These are phyloP conservation scores for Julus scanicus DNA, from an alignment of 2,888 invertebrate genomes.

Conservation along the genomic window DNA sequence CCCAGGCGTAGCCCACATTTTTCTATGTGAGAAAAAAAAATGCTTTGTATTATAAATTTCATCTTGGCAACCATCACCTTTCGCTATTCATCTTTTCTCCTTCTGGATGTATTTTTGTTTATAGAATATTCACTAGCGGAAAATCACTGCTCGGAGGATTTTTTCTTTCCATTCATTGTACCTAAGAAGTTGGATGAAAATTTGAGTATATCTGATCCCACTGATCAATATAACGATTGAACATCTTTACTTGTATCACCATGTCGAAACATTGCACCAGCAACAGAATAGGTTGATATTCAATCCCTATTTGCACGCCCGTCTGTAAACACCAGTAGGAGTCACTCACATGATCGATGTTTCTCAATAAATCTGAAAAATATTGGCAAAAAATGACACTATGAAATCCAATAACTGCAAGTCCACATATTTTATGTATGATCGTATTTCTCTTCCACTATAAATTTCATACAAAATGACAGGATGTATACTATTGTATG, in stretches of 20 bases:
- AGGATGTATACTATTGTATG: not conserved
- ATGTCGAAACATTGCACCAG: not conserved
- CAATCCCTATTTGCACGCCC: not conserved
- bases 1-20: not conserved
- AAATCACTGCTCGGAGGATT: not conserved
- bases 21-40: not conserved
- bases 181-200: conserved; percentile 5
- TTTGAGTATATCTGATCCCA: not conserved
- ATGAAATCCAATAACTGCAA: conserved; percentile 30
- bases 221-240: conserved; percentile 32
- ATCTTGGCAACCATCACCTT: conserved; percentile 17
- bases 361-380: not conserved
- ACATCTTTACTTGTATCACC: not conserved
- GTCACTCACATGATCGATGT: conserved; percentile 25
- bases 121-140: conserved; percentile 26
- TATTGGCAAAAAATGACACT: not conserved
- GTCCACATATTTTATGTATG: not conserved
- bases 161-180: not conserved
- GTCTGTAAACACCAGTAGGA: not conserved
- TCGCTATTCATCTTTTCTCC: not conserved
- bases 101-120: not conserved
- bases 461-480: not conserved
- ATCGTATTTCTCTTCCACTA: not conserved
- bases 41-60: conserved; percentile 16
- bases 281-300: conserved; percentile 6